These are phyloP conservation scores for Hypena proboscidalis DNA, from an alignment of 2,888 invertebrate genomes.

Conservation along the genomic window DNA sequence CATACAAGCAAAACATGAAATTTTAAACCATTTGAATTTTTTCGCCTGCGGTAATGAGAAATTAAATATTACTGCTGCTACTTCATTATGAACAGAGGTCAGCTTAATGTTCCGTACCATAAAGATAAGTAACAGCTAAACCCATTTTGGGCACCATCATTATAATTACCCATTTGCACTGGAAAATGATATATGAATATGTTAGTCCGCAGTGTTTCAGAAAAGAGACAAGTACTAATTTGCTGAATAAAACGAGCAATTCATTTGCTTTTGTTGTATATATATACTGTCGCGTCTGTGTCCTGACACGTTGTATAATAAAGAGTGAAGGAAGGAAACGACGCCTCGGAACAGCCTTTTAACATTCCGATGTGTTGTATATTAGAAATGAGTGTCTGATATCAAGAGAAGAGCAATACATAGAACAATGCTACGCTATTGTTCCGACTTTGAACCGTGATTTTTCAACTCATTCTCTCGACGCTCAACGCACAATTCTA, in stretches of 20 bases:
- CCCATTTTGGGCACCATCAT: slow-evolving; percentile 13
- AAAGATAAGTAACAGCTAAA: slow-evolving; percentile 16
- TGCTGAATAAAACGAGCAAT: slow-evolving; percentile 23
- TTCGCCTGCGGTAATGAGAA: slow-evolving; percentile 22
- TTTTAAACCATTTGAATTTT: slow-evolving; percentile 9
- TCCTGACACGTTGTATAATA: slow-evolving; percentile 20
- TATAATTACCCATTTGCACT: slow-evolving; percentile 4
- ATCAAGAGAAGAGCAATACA: too few relatives aligned
- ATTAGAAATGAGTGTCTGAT: too few relatives aligned
- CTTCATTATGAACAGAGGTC: slow-evolving; percentile 23
- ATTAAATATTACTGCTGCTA: slow-evolving; percentile 28
- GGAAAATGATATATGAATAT: slow-evolving; percentile 6
- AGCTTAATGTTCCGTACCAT: slow-evolving; percentile 22
- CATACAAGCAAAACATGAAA: not conserved
- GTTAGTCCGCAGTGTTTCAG: not conserved
- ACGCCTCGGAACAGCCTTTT: not conserved
- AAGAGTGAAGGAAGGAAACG: slow-evolving; percentile 11
- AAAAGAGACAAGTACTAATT: slow-evolving; percentile 19
- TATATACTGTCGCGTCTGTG: slow-evolving; percentile 8
- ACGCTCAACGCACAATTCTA: too few relatives aligned
- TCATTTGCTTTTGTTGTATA: slow-evolving; percentile 16
- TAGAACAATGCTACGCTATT: too few relatives aligned
- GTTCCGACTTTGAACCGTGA: too few relatives aligned
- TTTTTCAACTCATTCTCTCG: too few relatives aligned
- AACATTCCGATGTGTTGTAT: not conserved